A percentile compares a stretch with the other conserved stretches of the same genome.
phyloP scores from a whole-genome alignment of 2,113 vertebrate genomes.

The Ageneiosus marmoratus region DNA sequence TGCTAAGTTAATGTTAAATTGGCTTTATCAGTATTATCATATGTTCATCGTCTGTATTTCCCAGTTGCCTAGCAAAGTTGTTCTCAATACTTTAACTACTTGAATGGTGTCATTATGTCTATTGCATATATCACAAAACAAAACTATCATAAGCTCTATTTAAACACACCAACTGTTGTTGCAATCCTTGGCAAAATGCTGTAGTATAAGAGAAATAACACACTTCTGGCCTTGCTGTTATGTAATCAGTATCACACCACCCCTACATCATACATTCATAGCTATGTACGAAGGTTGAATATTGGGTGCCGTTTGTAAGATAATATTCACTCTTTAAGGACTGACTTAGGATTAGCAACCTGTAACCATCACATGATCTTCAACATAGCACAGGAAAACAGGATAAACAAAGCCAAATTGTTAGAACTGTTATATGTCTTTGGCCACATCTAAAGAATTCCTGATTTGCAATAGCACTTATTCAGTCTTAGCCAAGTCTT shows the following conservation, averaged over 20 bases:
- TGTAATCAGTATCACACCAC: not conserved
- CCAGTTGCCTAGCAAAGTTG: no score
- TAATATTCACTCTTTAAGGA: not conserved
- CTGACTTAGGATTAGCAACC: not conserved
- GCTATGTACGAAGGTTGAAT: not conserved
- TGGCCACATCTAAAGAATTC: not conserved
- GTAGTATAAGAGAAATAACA: not conserved
- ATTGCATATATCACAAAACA: no score
- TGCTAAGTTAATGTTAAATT: not conserved
- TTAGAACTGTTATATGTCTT: not conserved
- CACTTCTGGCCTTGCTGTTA: not conserved
- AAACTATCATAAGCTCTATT: no score
- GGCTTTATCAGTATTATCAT: not conserved
- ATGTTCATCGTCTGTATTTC: not conserved
- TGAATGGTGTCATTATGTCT: no score
- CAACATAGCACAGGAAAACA: no score
- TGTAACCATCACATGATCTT: not conserved
- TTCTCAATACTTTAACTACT: no score
- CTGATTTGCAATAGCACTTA: not conserved
- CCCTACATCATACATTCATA: not conserved
- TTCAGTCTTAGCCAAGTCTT: not conserved
- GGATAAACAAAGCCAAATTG: not conserved
- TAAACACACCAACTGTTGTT: no score
- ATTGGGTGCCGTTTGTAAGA: not conserved
- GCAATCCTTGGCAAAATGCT: not conserved